phyloP scores from a whole-genome alignment of 2,888 invertebrate genomes.

The Meteorus colon region DNA sequence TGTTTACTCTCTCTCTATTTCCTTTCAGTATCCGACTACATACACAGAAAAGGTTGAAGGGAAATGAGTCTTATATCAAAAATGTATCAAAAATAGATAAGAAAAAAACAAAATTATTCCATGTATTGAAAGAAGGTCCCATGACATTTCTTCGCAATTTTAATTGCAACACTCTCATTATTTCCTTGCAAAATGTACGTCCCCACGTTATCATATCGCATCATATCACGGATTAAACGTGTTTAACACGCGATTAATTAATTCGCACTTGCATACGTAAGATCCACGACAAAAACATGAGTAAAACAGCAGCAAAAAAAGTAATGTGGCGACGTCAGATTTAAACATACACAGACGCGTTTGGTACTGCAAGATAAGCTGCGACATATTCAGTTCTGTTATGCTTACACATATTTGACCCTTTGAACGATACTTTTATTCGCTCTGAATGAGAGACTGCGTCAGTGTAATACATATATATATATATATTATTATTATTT shows the following conservation, averaged over 20 bases:
- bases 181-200: neutral
- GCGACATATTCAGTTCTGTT: constrained; percentile 58
- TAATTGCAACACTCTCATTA: too few relatives aligned
- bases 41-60: neutral
- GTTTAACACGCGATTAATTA: constrained; percentile 50
- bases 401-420: neutral
- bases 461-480: constrained; percentile 13
- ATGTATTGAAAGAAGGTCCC: too few relatives aligned
- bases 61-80: too few relatives aligned
- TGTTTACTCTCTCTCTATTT: neutral
- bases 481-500: constrained; percentile 46
- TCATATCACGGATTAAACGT: constrained; percentile 34
- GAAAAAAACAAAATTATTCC: too few relatives aligned
- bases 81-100: too few relatives aligned
- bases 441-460: constrained; percentile 23
- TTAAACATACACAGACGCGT: constrained; percentile 1
- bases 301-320: neutral
- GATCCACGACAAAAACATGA: constrained; percentile 41
- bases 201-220: neutral
- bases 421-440: constrained; percentile 16
- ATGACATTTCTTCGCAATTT: too few relatives aligned
- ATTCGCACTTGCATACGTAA: constrained; percentile 40
- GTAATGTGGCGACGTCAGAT: neutral
- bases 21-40: neutral
- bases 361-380: constrained; percentile 58